Evolutionary conservation across 1,140 invertebrate species (phyloP).

Genomic region (Caenorhabditis latens): DNA sequence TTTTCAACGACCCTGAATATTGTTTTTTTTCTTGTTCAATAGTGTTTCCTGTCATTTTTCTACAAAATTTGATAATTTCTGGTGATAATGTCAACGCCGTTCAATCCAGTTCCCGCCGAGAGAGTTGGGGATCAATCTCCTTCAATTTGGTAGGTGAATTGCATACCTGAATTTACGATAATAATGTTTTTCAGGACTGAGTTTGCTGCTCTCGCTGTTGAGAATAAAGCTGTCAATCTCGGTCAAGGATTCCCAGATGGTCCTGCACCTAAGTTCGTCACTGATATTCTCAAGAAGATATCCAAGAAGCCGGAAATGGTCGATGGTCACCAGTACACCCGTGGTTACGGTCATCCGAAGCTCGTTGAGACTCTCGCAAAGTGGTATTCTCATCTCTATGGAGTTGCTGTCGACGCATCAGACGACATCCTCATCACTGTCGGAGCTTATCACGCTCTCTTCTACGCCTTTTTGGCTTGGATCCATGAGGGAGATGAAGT

Average conservation of each 20-base stretch:
- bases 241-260: conserved; percentile 98
- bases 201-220: conserved; percentile 88
- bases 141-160: no score
- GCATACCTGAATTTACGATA: neutral
- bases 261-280: conserved; percentile 87
- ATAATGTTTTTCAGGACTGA: conserved; percentile 85
- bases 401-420: conserved; percentile 84
- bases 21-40: no score
- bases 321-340: conserved; percentile 88
- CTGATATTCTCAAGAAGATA: conserved; percentile 84
- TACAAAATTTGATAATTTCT: no score
- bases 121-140: no score
- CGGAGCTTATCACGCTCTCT: conserved; percentile 92
- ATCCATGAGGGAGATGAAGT: conserved; percentile 85
- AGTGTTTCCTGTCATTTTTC: no score
- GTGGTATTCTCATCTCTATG: conserved; percentile 87
- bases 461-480: conserved; percentile 85
- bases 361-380: conserved; percentile 87
- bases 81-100: no score
- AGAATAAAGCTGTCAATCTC: conserved; percentile 92
- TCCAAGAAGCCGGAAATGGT: conserved; percentile 83
- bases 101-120: no score
- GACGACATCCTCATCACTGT: conserved; percentile 86
- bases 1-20: no score
- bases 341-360: conserved; percentile 86